A percentile compares a stretch with the other conserved stretches of the same genome.
Conservation (phyloP, 2,113 vertebrate species). For the Melanocharis versteri region DNA sequence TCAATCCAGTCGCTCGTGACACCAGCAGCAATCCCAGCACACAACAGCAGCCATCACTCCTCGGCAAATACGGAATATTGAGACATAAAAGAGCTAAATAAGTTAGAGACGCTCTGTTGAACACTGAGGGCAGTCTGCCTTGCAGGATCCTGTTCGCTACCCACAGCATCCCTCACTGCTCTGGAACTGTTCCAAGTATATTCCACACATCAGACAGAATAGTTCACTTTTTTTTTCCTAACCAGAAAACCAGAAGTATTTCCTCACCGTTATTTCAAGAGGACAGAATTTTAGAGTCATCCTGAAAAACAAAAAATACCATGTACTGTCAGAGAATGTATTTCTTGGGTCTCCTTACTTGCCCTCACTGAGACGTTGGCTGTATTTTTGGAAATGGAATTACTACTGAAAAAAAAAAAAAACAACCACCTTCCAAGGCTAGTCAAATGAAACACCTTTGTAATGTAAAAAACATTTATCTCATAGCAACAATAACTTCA, state of each 20-base stretch:
- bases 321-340: background rate
- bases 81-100: background rate
- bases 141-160: background rate
- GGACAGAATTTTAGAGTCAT: background rate
- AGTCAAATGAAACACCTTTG: slow-evolving; percentile 15
- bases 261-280: background rate
- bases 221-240: background rate
- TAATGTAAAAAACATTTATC: background rate
- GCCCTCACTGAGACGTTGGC: background rate
- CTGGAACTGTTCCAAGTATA: background rate
- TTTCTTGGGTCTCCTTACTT: background rate
- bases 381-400: slow-evolving; percentile 1
- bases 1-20: background rate
- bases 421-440: background rate
- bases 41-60: background rate
- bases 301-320: background rate
- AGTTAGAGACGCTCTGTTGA: background rate
- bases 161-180: background rate
- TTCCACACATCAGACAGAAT: background rate
- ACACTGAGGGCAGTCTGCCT: background rate
- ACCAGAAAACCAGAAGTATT: background rate
- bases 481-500: slow-evolving; percentile 9
- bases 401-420: background rate
- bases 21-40: background rate
- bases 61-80: background rate